phyloP scores from a whole-genome alignment of 2,888 invertebrate species.

The Chrysolina americana region DNA sequence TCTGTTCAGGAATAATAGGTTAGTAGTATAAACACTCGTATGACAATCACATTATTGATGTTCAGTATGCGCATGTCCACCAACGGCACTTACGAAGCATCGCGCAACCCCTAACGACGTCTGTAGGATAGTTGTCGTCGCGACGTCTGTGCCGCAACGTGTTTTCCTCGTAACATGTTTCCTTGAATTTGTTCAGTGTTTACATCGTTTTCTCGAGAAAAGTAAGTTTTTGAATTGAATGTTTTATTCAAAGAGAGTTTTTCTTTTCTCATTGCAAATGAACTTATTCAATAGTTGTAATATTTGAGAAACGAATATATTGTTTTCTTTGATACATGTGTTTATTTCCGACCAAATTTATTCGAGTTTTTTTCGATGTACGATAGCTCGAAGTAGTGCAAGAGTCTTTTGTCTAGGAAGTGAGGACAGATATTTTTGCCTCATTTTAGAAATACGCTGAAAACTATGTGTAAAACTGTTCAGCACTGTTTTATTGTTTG shows the following conservation, averaged over 20 bases:
- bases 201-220: constrained; percentile 26
- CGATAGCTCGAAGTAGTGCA: too few species aligned
- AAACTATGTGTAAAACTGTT: too few species aligned
- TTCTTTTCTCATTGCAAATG: not conserved
- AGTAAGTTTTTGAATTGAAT: constrained; percentile 28
- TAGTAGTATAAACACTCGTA: constrained; percentile 52
- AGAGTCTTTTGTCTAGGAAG: too few species aligned
- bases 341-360: too few species aligned
- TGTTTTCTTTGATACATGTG: too few species aligned
- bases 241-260: not conserved
- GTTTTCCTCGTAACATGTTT: constrained; percentile 30
- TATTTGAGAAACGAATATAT: not conserved
- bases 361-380: too few species aligned
- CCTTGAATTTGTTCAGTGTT: constrained; percentile 33
- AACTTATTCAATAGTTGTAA: not conserved
- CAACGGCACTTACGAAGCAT: constrained; percentile 11
- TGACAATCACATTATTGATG: constrained; percentile 50
- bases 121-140: constrained; percentile 35
- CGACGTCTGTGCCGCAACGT: constrained; percentile 34
- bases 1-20: constrained; percentile 46
- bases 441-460: too few species aligned
- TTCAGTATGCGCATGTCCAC: constrained; percentile 23
- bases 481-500: too few species aligned
- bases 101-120: constrained; percentile 23
- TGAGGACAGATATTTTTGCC: too few species aligned